These are phyloP conservation scores for Probosciger aterrimus DNA, from an alignment of 2,113 vertebrate species.

Conservation along the genomic window DNA sequence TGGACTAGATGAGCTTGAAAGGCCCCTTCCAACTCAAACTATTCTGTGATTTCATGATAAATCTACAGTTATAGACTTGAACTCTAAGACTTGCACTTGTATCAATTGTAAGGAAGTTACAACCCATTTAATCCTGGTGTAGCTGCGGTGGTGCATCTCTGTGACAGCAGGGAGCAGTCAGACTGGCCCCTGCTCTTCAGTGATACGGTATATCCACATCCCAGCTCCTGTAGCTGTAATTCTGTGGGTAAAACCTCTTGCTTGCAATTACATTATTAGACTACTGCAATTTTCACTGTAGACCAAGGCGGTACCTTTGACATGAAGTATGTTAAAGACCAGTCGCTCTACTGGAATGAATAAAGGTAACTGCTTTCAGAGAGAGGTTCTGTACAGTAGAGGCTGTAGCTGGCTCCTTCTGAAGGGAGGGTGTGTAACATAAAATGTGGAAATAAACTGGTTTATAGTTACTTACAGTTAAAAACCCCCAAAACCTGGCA, in stretches of 20 bases:
- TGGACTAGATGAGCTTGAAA: neutral
- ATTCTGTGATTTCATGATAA: neutral
- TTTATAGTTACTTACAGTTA: neutral
- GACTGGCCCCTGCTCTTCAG: neutral
- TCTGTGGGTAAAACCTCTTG: neutral
- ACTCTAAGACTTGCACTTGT: neutral
- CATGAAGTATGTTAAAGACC: fast-evolving
- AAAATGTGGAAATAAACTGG: neutral
- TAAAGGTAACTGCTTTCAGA: fast-evolving
- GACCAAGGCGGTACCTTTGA: neutral
- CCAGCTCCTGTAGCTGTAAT: neutral
- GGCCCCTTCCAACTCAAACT: neutral
- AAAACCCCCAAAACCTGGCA: fast-evolving
- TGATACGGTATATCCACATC: too few species aligned
- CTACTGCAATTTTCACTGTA: neutral
- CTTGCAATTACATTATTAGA: neutral
- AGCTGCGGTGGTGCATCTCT: neutral
- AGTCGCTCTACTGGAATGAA: neutral
- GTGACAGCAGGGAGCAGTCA: neutral
- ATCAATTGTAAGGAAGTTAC: neutral
- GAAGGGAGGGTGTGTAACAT: neutral
- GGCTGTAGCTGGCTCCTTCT: neutral
- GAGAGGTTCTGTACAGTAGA: neutral
- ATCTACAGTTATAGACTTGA: neutral
- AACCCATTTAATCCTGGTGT: fast-evolving